Base-by-base conservation (phyloP, 2,888 invertebrate species). In the Drosophila nigricruria region DNA sequence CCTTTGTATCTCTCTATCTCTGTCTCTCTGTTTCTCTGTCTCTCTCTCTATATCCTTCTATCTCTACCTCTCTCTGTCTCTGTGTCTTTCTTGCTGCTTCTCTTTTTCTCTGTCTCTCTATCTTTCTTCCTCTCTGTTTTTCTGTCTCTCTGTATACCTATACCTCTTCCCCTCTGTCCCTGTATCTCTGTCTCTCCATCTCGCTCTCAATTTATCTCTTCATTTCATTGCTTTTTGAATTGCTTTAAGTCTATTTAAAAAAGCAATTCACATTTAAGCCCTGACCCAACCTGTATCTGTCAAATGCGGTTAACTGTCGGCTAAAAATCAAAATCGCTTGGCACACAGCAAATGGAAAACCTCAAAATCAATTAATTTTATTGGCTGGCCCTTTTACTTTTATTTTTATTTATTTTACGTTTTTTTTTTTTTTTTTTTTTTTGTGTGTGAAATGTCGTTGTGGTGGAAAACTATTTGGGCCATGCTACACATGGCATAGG, bases 351-450 rank as follows among this genome's bases (percentile, higher is more conserved):
- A 75, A 70, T 58, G 70, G 30, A 64, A 77, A 88, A 84, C 82
- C 82, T 67, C 81, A 77, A 84, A 86, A 86, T 82, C 88, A 86
- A 86, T 86, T 86, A 88, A 88, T 86, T 86, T 86, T 86, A 88
- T 86, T 86, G 88, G 80, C 63, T 68, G 49, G 27, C 20, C 54
- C 56, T 54, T 25, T 59, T 47, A 36, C 56, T 40, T 45, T 59
- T 52, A 12, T 25, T 56, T 53, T 58, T 58, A 49, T 36, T 38
- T 45, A 32, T 25, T 30, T 58, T 3, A 14, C 23, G 43, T 14
- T 43, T 14, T 43, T 8, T 23, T 16, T 20, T 20, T 50, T 57
- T 23, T 57, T n/a, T n/a, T n/a, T n/a, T n/a, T 14, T 43, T 14
- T 43, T 8, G 12, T 16, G 53, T 70, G 32, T 56, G 78, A 86